These are phyloP conservation scores for Pipistrellus pygmaeus DNA, from an alignment of 2,797 vertebrate genomes.

Conservation along the genomic window DNA sequence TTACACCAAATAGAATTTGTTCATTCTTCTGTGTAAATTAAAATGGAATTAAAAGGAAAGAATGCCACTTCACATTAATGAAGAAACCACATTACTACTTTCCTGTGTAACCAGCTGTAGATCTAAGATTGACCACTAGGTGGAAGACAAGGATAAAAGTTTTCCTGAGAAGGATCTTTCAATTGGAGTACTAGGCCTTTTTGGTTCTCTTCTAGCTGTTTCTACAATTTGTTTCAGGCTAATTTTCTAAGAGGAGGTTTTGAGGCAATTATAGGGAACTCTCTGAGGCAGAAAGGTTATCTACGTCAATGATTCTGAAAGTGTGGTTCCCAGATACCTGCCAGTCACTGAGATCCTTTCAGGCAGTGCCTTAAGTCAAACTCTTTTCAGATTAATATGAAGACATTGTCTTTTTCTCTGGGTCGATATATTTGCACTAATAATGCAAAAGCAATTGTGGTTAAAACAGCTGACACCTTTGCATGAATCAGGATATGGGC, in stretches of 20 bases:
- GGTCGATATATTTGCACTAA: neutral
- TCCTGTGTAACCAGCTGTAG: neutral
- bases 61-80: neutral
- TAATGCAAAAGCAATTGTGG: neutral
- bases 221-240: neutral
- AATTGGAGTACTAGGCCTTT: fast-evolving
- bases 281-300: neutral
- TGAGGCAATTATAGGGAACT: neutral
- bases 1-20: neutral
- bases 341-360: neutral
- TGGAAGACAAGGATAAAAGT: constrained; percentile 21
- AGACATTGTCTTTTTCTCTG: neutral
- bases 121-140: neutral
- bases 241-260: neutral
- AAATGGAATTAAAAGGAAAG: neutral
- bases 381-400: neutral
- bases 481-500: neutral
- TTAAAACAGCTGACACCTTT: neutral
- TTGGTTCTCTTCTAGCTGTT: neutral
- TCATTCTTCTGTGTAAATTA: neutral
- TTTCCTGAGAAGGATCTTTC: neutral
- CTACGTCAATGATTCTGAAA: neutral
- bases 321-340: neutral
- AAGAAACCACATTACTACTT: neutral
- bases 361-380: neutral